These are phyloP conservation scores for Artibeus jamaicensis DNA, from an alignment of 2,797 vertebrate genomes.

Conservation along the genomic window DNA sequence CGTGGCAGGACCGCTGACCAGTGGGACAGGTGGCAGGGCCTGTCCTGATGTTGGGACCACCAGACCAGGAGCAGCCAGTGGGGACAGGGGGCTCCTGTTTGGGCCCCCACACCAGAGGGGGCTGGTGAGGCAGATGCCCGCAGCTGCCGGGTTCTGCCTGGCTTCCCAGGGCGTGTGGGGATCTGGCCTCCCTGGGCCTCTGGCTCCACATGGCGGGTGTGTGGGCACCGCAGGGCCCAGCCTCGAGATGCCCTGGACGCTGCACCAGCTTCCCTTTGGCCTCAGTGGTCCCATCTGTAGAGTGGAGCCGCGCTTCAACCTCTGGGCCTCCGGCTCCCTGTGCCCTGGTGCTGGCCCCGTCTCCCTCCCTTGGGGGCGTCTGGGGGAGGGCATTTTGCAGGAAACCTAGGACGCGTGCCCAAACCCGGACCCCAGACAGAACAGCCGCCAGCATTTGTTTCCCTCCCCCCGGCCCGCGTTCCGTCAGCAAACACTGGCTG, in stretches of 20 bases:
- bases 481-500: fast-evolving
- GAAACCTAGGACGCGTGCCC: neutral
- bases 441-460: fast-evolving
- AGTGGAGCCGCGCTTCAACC: too few relatives aligned
- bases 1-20: fast-evolving
- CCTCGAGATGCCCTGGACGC: fast-evolving
- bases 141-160: neutral
- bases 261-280: neutral
- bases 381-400: neutral
- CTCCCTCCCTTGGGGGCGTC: neutral
- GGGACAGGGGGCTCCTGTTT: neutral
- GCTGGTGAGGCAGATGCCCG: neutral
- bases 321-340: neutral
- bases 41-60: neutral
- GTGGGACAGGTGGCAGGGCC: neutral
- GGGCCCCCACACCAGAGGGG: neutral
- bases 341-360: fast-evolving
- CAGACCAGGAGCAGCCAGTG: too few relatives aligned
- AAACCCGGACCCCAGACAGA: too few relatives aligned
- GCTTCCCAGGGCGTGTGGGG: fast-evolving
- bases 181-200: neutral
- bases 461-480: fast-evolving
- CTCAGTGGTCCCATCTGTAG: neutral
- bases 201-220: neutral
- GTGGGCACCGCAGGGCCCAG: fast-evolving